phyloP scores from a whole-genome alignment of 2,888 invertebrate species.

The Lacanobia wlatinum region DNA sequence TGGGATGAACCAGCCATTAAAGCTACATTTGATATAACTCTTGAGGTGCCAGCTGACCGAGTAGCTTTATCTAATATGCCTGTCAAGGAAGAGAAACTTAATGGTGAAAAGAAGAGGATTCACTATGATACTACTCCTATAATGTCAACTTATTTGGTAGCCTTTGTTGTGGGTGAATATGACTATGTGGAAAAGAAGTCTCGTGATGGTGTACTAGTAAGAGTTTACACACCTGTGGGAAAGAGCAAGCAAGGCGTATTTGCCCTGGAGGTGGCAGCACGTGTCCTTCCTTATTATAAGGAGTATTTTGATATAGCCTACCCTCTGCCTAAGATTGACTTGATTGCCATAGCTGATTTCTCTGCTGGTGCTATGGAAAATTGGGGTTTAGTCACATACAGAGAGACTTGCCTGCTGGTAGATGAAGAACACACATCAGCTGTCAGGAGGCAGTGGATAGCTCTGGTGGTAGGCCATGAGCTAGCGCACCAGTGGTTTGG shows the following conservation, averaged over 20 bases:
- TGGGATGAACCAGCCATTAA: constrained; percentile 99
- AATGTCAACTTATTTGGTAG: constrained; percentile 99
- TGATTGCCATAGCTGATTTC: constrained; percentile 99
- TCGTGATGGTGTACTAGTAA: constrained; percentile 94
- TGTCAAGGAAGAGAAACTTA: constrained; percentile 86
- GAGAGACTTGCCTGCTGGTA: constrained; percentile 97
- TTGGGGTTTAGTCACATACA: constrained; percentile 98
- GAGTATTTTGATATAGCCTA: constrained; percentile 98
- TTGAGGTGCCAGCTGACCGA: constrained; percentile 95
- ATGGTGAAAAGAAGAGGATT: constrained; percentile 90
- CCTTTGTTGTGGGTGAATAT: constrained; percentile 98
- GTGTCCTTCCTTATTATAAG: constrained; percentile 98
- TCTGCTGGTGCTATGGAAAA: constrained; percentile 99
- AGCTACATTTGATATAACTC: constrained; percentile 97
- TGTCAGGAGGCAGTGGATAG: constrained; percentile 95
- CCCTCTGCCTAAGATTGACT: constrained; percentile 98
- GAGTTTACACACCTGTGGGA: constrained; percentile 96
- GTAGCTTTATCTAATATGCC: constrained; percentile 99
- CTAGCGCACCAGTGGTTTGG: constrained; percentile 99
- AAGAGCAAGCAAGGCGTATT: constrained; percentile 98
- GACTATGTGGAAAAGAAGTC: constrained; percentile 97
- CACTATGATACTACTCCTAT: constrained; percentile 96
- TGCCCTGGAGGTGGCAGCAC: constrained; percentile 97
- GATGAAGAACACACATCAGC: constrained; percentile 97
- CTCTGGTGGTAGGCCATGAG: constrained; percentile 97